Evolutionary conservation across 2,888 invertebrate genomes (phyloP).

Genomic region (Caenorhabditis sp.): DNA sequence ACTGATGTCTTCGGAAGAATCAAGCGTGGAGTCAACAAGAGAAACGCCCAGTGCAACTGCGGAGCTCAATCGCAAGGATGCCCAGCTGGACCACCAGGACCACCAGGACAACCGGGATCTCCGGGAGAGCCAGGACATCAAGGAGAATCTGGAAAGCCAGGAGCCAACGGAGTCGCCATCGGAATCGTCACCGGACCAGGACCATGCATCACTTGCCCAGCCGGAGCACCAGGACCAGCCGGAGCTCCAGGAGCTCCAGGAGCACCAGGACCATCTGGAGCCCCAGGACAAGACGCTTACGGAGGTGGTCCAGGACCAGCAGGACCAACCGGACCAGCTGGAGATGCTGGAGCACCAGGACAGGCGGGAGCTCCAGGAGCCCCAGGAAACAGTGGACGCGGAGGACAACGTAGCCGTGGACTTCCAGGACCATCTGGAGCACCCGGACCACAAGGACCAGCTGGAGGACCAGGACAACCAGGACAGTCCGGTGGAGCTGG

Average conservation of each 20-base stretch:
- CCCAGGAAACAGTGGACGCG: constrained; percentile 49
- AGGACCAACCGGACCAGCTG: constrained; percentile 56
- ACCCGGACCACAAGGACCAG: constrained; percentile 71
- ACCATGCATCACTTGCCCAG: constrained; percentile 64
- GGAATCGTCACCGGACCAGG: constrained; percentile 72
- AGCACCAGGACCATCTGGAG: constrained; percentile 67
- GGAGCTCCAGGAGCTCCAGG: constrained; percentile 70
- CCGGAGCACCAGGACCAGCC: constrained; percentile 70
- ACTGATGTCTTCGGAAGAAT: constrained; percentile 42
- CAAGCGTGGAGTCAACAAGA: constrained; percentile 44
- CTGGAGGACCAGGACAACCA: too few relatives aligned
- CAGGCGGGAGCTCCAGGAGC: constrained; percentile 56
- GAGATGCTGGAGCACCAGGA: constrained; percentile 64
- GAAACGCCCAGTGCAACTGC: constrained; percentile 61
- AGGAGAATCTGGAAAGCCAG: constrained; percentile 53
- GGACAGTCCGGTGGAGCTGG: constrained; percentile 53
- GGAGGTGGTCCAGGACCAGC: constrained; percentile 59
- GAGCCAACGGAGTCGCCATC: constrained; percentile 61
- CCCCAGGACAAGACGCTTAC: constrained; percentile 55
- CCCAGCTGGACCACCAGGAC: constrained; percentile 70
- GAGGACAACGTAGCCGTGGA: constrained; percentile 54
- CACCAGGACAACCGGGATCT: constrained; percentile 65
- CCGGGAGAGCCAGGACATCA: constrained; percentile 44
- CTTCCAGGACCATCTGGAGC: constrained; percentile 70
- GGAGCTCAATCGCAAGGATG: constrained; percentile 63